Evolutionary conservation across 2,113 vertebrate genomes (phyloP).

Genomic region (Blennius ocellaris): DNA sequence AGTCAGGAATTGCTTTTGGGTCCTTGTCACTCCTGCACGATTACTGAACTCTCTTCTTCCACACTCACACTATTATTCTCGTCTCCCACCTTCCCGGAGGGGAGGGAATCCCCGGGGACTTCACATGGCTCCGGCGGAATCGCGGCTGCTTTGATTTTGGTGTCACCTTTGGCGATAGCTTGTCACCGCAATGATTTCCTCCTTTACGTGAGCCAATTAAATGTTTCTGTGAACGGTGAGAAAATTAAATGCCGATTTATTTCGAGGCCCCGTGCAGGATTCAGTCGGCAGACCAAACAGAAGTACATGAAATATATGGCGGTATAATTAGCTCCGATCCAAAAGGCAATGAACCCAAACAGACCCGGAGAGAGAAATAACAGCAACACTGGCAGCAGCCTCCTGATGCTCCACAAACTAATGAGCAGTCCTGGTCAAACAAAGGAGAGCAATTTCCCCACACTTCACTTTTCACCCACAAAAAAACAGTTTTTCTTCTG

Average conservation of each 20-base stretch:
- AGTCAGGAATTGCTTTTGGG: constrained; percentile 78
- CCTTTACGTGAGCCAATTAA: constrained; percentile 1
- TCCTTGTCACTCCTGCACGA: constrained; percentile 70
- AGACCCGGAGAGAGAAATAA: constrained; percentile 14
- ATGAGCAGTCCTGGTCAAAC: constrained; percentile 8
- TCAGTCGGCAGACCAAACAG: background rate
- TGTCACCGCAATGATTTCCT: constrained; percentile 13
- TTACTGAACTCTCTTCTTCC: constrained; percentile 64
- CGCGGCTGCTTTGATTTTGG: constrained; percentile 23
- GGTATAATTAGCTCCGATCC: constrained; percentile 8
- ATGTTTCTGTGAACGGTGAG: background rate
- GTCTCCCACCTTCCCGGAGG: constrained; percentile 48
- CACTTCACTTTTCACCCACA: background rate
- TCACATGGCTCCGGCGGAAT: constrained; percentile 4
- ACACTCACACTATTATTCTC: constrained; percentile 58
- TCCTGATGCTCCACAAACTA: constrained; percentile 22
- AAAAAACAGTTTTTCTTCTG: background rate
- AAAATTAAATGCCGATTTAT: background rate
- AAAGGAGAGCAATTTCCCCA: background rate
- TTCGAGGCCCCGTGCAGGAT: background rate
- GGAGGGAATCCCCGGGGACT: constrained; percentile 67
- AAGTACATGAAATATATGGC: constrained; percentile 1
- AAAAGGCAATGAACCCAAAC: constrained; percentile 20
- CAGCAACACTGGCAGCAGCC: background rate
- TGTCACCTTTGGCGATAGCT: constrained; percentile 39